These are phyloP conservation scores for Callospermophilus lateralis DNA, from an alignment of 2,113 vertebrate species.

Conservation along the genomic window DNA sequence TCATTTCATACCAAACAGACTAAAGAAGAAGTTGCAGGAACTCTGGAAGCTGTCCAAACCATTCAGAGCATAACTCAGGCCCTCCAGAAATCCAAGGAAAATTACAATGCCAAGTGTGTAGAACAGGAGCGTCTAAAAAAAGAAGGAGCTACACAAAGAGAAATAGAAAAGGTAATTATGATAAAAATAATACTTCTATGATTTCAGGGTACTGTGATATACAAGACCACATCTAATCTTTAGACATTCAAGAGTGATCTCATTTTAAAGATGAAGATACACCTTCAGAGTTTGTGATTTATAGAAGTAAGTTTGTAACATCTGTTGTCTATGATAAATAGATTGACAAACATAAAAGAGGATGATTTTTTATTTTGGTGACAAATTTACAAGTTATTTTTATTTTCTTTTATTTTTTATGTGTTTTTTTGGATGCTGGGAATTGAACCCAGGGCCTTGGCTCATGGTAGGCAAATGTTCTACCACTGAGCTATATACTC, in stretches of 20 bases:
- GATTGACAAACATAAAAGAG: not conserved
- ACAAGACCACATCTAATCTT: not conserved
- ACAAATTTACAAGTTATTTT: not conserved
- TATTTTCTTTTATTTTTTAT: not conserved
- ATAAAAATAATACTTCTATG: not conserved
- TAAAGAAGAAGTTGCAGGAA: constrained; percentile 98
- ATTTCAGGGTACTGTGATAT: constrained; percentile 21
- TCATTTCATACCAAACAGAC: constrained; percentile 89
- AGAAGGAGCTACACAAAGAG: constrained; percentile 97
- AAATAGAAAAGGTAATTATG: constrained; percentile 95
- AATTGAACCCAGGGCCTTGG: not conserved
- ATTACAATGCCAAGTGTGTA: constrained; percentile 95
- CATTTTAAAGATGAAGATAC: constrained; percentile 22
- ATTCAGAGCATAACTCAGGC: constrained; percentile 97
- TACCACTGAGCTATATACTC: not conserved
- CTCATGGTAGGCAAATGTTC: not conserved
- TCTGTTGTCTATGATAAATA: not conserved
- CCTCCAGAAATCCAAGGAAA: constrained; percentile 98
- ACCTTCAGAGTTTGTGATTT: constrained; percentile 11
- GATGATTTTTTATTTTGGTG: constrained; percentile 7
- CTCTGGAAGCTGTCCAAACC: constrained; percentile 97
- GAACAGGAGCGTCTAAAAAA: constrained; percentile 98
- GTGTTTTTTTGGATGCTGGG: not conserved
- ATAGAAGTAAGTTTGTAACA: constrained; percentile 15
- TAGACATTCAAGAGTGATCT: constrained; percentile 7